Base-by-base conservation (phyloP, 2,797 vertebrate species). In the Lithobates sylvaticus region DNA sequence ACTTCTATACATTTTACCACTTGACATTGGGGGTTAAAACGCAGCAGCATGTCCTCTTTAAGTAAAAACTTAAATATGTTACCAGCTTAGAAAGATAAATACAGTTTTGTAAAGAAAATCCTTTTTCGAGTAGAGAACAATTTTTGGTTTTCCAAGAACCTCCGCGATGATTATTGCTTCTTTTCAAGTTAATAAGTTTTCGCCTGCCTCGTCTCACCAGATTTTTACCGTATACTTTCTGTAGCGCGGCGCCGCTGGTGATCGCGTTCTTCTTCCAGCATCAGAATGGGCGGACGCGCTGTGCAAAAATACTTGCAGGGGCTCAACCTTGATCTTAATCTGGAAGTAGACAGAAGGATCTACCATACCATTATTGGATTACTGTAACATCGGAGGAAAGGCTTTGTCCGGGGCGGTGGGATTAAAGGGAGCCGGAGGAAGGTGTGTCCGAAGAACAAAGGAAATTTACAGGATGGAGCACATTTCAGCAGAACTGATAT, bases 301-400 rank as follows among this genome's bases (percentile, higher is more conserved):
- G 44, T 27, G 69, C 32, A 32, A 81, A 72, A 72, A 73, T 36
- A n/a, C 47, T 21, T 34, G 42, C 13, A 26, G 44, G 1, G 36
- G 21, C 9, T 61, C 44, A 81, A 39, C 69, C 69, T 72, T 81
- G 69, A 73, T 71, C 79, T 6, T 81, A 69, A 42, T 73, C 50
- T 74, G 70, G 54, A 74, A 74, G 61, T 65, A 74, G 64, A 80
- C 42, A n/a, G 23, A 47, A n/a, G 27, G 70, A 34, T 42, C 65
- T 26, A 39, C 58, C n/a, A 26, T 13, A n/a, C 67, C 67, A 80
- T 80, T 71, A 71, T 80, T 70, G 67, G 65, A 73, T 78, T 78
- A 78, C 64, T 29, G 32, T 23, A 65, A 78, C 12, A 44, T 64
- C 18, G 32, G 64, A 68, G 39, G n/a, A 47, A 68, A 78, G 77